These are phyloP conservation scores for Smutsia temminckii DNA, from an alignment of 2,797 vertebrate genomes.

Conservation along the genomic window DNA sequence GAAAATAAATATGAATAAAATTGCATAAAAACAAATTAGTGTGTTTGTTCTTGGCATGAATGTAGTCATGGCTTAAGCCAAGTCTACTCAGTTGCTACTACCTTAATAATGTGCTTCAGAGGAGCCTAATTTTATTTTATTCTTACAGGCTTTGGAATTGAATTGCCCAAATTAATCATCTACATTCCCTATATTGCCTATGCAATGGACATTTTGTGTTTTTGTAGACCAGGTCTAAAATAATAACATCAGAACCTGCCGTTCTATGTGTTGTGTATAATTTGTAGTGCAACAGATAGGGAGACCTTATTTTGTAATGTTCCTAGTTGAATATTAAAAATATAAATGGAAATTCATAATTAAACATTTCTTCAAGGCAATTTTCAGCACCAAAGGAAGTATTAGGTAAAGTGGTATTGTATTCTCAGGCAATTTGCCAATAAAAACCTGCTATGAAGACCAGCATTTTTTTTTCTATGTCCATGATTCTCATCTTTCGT, in stretches of 20 bases:
- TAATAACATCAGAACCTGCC: background rate
- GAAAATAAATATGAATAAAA: background rate
- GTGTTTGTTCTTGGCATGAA: background rate
- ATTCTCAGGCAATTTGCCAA: background rate
- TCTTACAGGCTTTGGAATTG: background rate
- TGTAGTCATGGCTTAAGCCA: background rate
- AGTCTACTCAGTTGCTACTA: background rate
- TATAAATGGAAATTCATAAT: constrained; percentile 4
- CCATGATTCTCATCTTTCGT: background rate
- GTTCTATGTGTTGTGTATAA: background rate
- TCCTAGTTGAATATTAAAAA: constrained; percentile 10
- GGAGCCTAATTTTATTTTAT: background rate
- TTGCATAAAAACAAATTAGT: background rate
- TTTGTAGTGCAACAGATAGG: background rate
- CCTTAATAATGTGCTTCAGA: background rate
- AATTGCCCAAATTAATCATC: background rate
- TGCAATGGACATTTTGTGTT: background rate
- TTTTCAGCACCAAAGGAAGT: constrained; percentile 11
- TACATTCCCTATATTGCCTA: background rate
- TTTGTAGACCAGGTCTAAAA: background rate
- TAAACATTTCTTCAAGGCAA: constrained; percentile 24
- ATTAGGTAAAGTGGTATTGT: background rate
- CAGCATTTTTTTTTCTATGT: background rate
- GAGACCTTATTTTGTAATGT: background rate
- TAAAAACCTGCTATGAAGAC: background rate